phyloP scores from a whole-genome alignment of 92 coral and sea anemone genomes.

The Pocillopora grandis region DNA sequence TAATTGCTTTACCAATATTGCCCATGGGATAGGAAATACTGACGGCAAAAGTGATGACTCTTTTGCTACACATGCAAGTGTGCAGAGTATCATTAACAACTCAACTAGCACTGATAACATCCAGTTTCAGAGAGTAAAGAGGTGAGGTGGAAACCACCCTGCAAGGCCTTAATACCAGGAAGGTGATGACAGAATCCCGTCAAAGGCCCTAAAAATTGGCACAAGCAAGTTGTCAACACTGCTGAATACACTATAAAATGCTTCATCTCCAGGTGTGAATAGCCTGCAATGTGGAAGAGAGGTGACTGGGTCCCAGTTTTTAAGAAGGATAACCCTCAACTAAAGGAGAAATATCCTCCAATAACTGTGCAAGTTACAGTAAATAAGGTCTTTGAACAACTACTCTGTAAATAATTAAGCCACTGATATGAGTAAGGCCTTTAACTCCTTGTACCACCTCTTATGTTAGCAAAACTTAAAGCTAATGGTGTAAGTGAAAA shows the following conservation, averaged over 20 bases:
- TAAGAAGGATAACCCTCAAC: slow-evolving; percentile 1
- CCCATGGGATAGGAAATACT: slow-evolving; percentile 26
- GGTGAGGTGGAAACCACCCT: neutral
- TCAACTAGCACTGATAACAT: neutral
- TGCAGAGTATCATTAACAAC: neutral
- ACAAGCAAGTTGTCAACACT: slow-evolving; percentile 7
- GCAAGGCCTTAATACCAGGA: neutral
- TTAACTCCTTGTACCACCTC: slow-evolving; percentile 21
- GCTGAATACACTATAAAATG: slow-evolving; percentile 19
- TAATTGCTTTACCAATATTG: slow-evolving; percentile 39
- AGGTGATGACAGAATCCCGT: slow-evolving; percentile 4
- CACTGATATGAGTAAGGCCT: neutral
- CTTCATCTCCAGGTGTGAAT: slow-evolving; percentile 8
- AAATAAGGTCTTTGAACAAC: slow-evolving; percentile 20
- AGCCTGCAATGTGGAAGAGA: slow-evolving; percentile 24
- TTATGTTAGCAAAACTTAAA: neutral
- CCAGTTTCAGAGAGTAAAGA: neutral
- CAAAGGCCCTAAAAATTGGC: slow-evolving; percentile 13
- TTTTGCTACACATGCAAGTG: neutral
- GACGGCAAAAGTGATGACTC: too few relatives aligned
- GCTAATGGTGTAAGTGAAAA: slow-evolving; percentile 11
- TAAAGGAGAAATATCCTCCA: slow-evolving; percentile 27
- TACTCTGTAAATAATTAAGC: slow-evolving; percentile 4
- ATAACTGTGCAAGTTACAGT: slow-evolving; percentile 27
- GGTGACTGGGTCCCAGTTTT: neutral